Conservation (phyloP, 2,113 vertebrate species). For the Buteo buteo region DNA sequence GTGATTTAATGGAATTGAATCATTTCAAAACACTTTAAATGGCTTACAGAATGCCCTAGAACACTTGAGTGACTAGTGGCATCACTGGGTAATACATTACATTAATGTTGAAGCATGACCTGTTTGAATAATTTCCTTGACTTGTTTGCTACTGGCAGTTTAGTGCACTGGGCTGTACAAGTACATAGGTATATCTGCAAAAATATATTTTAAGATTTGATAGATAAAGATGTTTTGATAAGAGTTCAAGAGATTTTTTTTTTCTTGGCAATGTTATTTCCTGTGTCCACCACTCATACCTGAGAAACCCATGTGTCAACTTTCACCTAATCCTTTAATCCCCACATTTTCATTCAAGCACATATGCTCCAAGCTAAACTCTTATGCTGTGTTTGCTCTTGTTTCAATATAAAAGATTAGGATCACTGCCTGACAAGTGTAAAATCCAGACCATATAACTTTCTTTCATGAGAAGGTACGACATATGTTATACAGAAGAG, state of each 20-base stretch:
- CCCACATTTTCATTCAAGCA: background rate
- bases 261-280: background rate
- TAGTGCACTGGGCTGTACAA: background rate
- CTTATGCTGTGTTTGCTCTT: background rate
- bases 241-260: background rate
- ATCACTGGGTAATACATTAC: background rate
- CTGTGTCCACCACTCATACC: background rate
- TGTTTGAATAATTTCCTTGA: background rate
- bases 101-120: background rate
- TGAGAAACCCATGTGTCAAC: background rate
- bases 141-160: background rate
- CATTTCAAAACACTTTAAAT: background rate
- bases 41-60: background rate
- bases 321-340: background rate
- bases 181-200: background rate
- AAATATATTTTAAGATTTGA: background rate
- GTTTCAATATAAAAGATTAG: background rate
- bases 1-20: background rate
- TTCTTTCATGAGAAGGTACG: background rate
- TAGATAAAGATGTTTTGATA: background rate
- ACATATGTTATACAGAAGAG: background rate
- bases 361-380: background rate
- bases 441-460: background rate
- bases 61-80: background rate
- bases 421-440: background rate